These are phyloP conservation scores for Hemitrygon akajei DNA, from an alignment of 2,797 vertebrate genomes.

Conservation along the genomic window DNA sequence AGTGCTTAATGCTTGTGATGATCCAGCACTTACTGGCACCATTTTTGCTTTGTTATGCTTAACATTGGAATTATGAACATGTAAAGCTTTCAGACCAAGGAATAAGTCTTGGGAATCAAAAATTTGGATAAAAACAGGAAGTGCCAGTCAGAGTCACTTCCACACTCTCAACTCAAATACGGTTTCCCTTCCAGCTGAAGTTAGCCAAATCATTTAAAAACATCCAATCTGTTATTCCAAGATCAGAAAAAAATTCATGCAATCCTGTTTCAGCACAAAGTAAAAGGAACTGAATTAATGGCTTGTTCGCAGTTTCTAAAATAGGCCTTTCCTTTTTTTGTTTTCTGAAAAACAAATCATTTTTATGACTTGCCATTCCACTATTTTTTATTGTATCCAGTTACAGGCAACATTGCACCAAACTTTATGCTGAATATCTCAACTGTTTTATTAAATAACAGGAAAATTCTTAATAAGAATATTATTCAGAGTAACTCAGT, in stretches of 20 bases:
- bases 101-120: constrained; percentile 17
- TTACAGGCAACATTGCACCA: neutral
- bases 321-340: constrained; percentile 20
- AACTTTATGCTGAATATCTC: neutral
- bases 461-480: neutral
- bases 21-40: neutral
- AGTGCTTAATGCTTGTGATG: neutral
- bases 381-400: neutral
- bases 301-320: constrained; percentile 28
- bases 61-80: neutral
- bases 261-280: neutral
- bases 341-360: constrained; percentile 9
- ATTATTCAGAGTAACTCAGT: neutral
- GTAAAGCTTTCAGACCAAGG: neutral
- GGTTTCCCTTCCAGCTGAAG: constrained; percentile 19
- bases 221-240: constrained; percentile 24
- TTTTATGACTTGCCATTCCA: neutral
- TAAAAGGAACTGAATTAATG: constrained; percentile 22
- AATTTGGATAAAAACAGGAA: constrained; percentile 1
- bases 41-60: neutral
- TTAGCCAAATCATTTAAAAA: constrained; percentile 3
- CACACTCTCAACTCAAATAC: neutral
- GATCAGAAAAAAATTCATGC: constrained; percentile 26
- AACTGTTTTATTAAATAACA: neutral
- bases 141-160: constrained; percentile 1